Evolutionary conservation across 2,113 vertebrate species (phyloP).

Genomic region (Bos indicus): DNA sequence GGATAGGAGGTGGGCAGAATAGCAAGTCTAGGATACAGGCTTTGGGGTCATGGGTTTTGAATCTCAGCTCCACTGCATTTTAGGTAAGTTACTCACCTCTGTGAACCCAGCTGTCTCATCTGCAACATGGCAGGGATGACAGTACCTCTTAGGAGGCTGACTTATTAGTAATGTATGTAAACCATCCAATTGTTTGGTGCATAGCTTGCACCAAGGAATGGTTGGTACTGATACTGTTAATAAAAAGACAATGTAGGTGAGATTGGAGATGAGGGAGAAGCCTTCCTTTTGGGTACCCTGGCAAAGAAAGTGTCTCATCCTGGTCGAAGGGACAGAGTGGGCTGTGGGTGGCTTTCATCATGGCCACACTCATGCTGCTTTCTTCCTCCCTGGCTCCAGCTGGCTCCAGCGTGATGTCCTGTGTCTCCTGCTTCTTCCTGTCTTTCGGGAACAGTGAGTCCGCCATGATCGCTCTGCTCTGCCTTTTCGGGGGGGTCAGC

Average conservation of each 20-base stretch:
- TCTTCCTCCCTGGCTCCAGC: slow-evolving; percentile 76
- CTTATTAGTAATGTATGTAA: not conserved
- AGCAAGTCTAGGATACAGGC: not conserved
- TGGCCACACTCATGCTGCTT: not conserved
- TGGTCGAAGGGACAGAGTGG: not conserved
- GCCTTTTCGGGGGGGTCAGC: slow-evolving; percentile 96
- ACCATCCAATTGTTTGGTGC: not conserved
- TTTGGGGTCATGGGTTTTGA: not conserved
- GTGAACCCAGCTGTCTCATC: not conserved
- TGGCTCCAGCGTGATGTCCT: slow-evolving; percentile 97
- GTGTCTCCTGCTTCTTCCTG: slow-evolving; percentile 98
- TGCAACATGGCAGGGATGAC: not conserved
- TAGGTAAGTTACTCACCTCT: not conserved
- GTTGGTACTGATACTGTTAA: not conserved
- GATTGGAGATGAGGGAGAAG: not conserved
- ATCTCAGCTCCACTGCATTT: not conserved
- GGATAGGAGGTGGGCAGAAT: not conserved
- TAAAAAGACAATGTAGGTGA: not conserved
- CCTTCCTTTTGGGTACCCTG: not conserved
- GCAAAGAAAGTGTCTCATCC: not conserved
- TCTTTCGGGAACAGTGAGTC: slow-evolving; percentile 98
- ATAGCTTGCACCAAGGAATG: not conserved
- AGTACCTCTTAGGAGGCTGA: not conserved
- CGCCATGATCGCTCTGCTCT: slow-evolving; percentile 97
- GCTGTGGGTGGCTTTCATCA: fast-evolving